Evolutionary conservation across 2,797 vertebrate species (phyloP).

Genomic region (Enteromius treurensis): DNA sequence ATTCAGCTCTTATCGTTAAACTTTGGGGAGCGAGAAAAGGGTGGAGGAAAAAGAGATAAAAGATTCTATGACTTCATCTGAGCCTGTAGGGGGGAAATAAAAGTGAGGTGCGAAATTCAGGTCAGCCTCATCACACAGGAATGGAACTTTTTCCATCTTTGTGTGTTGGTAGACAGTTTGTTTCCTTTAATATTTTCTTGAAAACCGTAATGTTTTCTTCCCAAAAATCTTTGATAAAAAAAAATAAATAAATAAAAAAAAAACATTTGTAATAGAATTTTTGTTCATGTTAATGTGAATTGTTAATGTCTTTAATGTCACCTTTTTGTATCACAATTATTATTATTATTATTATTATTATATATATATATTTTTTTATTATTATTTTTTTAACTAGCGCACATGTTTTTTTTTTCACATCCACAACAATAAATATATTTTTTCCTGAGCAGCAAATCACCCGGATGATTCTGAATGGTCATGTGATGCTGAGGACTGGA

Average conservation of each 20-base stretch:
- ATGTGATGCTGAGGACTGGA: not conserved
- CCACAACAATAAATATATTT: not conserved
- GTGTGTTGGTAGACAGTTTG: not conserved
- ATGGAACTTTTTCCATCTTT: not conserved
- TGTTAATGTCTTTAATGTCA: not conserved
- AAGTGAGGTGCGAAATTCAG: not conserved
- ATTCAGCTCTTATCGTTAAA: not conserved
- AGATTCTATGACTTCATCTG: slow-evolving; percentile 20
- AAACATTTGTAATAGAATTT: not conserved
- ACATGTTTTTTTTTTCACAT: not conserved
- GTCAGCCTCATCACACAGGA: not conserved
- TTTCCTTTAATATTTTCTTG: not conserved
- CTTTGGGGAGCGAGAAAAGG: not conserved
- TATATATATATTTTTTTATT: no score
- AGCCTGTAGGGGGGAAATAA: not conserved
- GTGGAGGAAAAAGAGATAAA: slow-evolving; percentile 2
- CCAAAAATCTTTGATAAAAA: not conserved
- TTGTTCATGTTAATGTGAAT: not conserved
- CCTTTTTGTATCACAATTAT: no score
- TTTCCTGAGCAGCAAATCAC: not conserved
- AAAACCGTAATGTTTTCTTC: not conserved
- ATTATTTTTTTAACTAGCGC: no score
- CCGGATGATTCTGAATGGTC: not conserved
- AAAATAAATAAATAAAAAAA: no score
- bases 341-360: no score